These are phyloP conservation scores for Melipona beecheii DNA, from an alignment of 2,888 invertebrate genomes.

Conservation along the genomic window DNA sequence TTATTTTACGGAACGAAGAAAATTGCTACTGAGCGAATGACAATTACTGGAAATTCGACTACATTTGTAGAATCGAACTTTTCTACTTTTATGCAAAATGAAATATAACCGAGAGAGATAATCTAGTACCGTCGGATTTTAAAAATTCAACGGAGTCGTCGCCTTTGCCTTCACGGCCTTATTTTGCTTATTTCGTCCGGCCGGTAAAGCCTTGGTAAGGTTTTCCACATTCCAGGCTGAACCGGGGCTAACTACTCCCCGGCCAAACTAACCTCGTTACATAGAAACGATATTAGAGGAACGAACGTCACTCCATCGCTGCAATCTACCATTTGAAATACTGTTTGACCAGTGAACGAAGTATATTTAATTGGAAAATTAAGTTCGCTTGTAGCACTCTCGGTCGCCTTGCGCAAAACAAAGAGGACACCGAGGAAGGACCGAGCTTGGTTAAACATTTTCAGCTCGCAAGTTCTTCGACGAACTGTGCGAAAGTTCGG, in stretches of 20 bases:
- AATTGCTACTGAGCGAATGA: too few relatives aligned
- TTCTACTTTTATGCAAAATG: neutral
- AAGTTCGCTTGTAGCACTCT: conserved; percentile 2
- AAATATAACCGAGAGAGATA: neutral
- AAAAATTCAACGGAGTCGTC: neutral
- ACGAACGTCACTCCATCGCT: conserved; percentile 33
- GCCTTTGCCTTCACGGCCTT: too few relatives aligned
- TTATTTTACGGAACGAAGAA: too few relatives aligned
- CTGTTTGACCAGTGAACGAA: neutral
- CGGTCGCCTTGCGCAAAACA: neutral
- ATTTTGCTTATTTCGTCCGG: neutral
- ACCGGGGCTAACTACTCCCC: conserved; percentile 62
- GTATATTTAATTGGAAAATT: conserved; percentile 5
- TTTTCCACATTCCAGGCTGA: conserved; percentile 19
- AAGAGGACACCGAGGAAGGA: neutral
- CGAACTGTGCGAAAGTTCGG: too few relatives aligned
- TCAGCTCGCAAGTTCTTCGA: neutral
- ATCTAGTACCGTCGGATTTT: neutral
- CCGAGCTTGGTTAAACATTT: neutral
- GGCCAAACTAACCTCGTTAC: conserved; percentile 75
- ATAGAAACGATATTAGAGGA: conserved; percentile 67
- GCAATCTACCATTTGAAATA: conserved; percentile 43
- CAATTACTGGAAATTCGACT: too few relatives aligned
- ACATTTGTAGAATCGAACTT: neutral
- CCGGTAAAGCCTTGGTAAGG: neutral